Conservation (phyloP, 2,888 invertebrate species). For the Mystacides longicornis region DNA sequence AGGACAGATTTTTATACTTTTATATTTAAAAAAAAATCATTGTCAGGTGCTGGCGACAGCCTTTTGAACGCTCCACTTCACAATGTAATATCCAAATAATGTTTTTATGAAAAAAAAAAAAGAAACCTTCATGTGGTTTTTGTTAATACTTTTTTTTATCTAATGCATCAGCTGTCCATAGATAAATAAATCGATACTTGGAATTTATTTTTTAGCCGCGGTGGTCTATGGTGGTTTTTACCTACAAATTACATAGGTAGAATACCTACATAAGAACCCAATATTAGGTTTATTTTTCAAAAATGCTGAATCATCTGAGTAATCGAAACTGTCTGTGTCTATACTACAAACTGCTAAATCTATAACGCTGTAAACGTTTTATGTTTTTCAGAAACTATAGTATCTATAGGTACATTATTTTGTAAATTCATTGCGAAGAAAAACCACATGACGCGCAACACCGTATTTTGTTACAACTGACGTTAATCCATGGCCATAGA, state of each 20-base stretch:
- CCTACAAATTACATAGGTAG: not conserved
- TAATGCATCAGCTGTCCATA: not conserved
- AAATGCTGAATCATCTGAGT: too few relatives aligned
- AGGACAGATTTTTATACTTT: not conserved
- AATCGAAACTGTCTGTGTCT: too few relatives aligned
- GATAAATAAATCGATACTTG: not conserved
- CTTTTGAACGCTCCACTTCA: slow-evolving; percentile 8
- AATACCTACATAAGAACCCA: not conserved
- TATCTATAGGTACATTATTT: too few relatives aligned
- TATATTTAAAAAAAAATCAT: slow-evolving; percentile 3
- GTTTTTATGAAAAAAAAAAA: not conserved
- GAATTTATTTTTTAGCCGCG: not conserved
- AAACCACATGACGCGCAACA: too few relatives aligned
- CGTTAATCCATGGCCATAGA: too few relatives aligned
- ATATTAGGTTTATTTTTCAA: too few relatives aligned
- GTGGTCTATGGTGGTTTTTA: not conserved
- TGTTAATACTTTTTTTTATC: slow-evolving; percentile 7
- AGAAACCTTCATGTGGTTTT: not conserved
- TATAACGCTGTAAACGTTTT: too few relatives aligned
- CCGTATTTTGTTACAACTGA: too few relatives aligned
- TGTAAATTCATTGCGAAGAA: too few relatives aligned
- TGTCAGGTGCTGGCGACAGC: slow-evolving; percentile 6
- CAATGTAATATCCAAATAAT: slow-evolving; percentile 13
- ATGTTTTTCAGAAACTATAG: too few relatives aligned
- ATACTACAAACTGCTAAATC: too few relatives aligned